Base-by-base conservation (phyloP, 1,140 invertebrate genomes). In the Propsilocerus akamusi region DNA sequence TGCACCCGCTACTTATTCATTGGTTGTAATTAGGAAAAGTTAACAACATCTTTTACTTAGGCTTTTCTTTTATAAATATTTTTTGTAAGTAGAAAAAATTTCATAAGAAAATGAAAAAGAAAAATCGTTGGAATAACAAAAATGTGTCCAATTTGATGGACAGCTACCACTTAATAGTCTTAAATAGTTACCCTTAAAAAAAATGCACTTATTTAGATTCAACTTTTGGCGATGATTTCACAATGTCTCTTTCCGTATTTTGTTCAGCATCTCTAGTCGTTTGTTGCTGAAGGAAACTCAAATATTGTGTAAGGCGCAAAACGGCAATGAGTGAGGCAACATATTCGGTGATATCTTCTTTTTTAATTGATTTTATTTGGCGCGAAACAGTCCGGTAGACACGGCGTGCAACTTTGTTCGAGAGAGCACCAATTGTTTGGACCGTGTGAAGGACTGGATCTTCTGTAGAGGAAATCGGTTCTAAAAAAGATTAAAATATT, bases 401-500 rank as follows among this genome's bases (percentile, higher is more conserved):
- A 28, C 80, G 69, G 26, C 75, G 68, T 25, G 77, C 74, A 20
- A 78, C 73, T 64, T 81, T 81, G 52, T 78, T 76, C 30, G 78
- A 81, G 50, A 83, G 66, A 12, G 75, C 68, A 4, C 79, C 77
- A 24, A 83, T 75, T 0, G 78, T 81, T 66, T 81, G 78, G 26
- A 80, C 69, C 5, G 78, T 76, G 63, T 80, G 77, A 46, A 80
- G 57, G 11, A 80, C 72, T 55, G 77, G 77, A 59, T 82, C 79
- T 54, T 70, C 72, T 52, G 70, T 70, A 25, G 64, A 72, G 32
- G 73, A 68, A 54, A 75, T 67, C 54, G 74, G 73, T 54, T 59
- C 76, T 77, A 53, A 14, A 71, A n/a, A n/a, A n/a, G n/a, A n/a
- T n/a, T n/a, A n/a, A n/a, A n/a, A 63, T 53, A 25, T 55, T 41